Evolutionary conservation across 2,888 invertebrate species (phyloP), one percentile per base, ranked within the genome.

Genomic region (Brachylomia viminalis): DNA sequence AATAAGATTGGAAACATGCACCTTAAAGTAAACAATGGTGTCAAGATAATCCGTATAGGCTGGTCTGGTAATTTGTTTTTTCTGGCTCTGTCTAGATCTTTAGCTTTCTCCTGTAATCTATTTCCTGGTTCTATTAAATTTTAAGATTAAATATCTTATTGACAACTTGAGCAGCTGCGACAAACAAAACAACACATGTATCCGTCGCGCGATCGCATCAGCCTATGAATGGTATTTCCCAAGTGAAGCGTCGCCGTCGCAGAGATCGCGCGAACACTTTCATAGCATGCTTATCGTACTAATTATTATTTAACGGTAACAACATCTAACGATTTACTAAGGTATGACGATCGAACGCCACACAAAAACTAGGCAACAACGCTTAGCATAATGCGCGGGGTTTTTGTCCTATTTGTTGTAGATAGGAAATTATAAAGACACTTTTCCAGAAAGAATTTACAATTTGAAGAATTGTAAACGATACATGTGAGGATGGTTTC

Each of bases 251-350:
- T 23, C 54, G 73, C 69, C 73, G 62, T 23, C 54, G 73, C 69
- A 65, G 20, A 61, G 58, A 65, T 38, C 45, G 66, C 62, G 72
- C 72, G 72, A 72, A 77, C 80, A 82, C 89, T 88, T 86, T 87
- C 87, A 77, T 81, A 72, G 58, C 76, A 58, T 72, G 68, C 83
- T 87, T 88, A 77, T 59, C 80, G 77, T 30, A 59, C 72, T 88
- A 88, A 88, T 88, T 83, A 70, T 72, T 82, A 82, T 61, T 81
- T 74, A 67, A 72, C 72, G 75, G 71, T 70, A 80, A 68, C 84
- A 82, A 79, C 75, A 76, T 78, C 72, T 42, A 38, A 56, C 64
- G 33, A 73, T 75, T 61, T 30, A 67, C 58, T 61, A 72, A 77
- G 86, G 65, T 74, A 68, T 66, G 61, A 68, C 38, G 77, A 77